A percentile compares a stretch with the other conserved stretches of the same genome.
These are phyloP conservation scores for Istiophorus platypterus DNA, from an alignment of 2,113 vertebrate genomes.

Conservation along the genomic window DNA sequence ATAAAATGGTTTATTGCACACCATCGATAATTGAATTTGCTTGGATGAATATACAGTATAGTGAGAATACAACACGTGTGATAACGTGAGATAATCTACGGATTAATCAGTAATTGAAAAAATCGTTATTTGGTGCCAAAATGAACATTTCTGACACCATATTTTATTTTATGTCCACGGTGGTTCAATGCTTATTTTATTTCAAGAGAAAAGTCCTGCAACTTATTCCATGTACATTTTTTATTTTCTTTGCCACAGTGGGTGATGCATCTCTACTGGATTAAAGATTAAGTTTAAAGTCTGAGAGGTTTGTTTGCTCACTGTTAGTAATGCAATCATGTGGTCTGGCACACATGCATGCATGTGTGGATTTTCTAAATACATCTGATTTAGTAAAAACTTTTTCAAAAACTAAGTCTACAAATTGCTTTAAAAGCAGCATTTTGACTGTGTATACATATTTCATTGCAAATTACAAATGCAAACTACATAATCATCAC, in stretches of 20 bases:
- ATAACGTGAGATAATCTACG: too few relatives aligned
- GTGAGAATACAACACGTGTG: neutral
- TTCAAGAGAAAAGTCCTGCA: neutral
- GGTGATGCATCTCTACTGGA: neutral
- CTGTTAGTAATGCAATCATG: neutral
- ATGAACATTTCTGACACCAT: neutral
- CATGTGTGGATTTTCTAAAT: neutral
- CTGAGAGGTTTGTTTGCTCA: conserved; percentile 46
- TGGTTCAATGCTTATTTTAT: neutral
- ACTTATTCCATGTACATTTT: neutral
- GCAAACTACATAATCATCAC: neutral
- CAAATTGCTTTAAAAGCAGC: neutral
- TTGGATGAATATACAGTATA: neutral
- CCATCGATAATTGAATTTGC: neutral
- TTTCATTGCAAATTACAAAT: neutral
- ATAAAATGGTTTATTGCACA: neutral
- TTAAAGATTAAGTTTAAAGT: conserved; percentile 57
- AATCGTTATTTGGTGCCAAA: too few relatives aligned
- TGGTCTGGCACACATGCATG: neutral
- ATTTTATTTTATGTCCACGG: neutral
- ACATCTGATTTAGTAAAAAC: neutral
- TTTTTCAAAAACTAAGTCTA: neutral
- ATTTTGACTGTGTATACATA: neutral
- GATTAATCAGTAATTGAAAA: too few relatives aligned
- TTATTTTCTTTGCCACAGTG: neutral